phyloP scores from a whole-genome alignment of 2,888 invertebrate species.

The Dendrolimus houi region DNA sequence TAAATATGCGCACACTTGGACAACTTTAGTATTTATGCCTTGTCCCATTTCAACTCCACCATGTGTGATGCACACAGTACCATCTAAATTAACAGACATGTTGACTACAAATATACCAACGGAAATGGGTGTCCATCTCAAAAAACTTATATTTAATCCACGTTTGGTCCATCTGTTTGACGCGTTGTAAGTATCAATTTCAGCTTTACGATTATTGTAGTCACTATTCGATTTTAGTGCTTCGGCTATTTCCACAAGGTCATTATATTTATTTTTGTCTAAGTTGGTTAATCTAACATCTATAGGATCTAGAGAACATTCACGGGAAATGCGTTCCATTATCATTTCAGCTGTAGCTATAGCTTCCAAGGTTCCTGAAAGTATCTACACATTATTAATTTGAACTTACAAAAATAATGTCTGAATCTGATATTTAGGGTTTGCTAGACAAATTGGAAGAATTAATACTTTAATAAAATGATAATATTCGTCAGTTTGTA shows the following conservation, averaged over 20 bases:
- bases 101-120: conserved; percentile 48
- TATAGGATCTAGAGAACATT: conserved; percentile 70
- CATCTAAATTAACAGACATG: conserved; percentile 79
- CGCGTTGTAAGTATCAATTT: conserved; percentile 72
- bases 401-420: too few relatives aligned
- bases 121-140: conserved; percentile 70
- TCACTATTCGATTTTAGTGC: conserved; percentile 68
- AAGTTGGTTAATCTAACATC: conserved; percentile 73
- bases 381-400: background rate
- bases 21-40: conserved; percentile 82
- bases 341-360: conserved; percentile 73
- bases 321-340: conserved; percentile 78
- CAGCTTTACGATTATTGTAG: conserved; percentile 58
- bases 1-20: conserved; percentile 79
- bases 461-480: too few relatives aligned
- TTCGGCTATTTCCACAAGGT: conserved; percentile 59
- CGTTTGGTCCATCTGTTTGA: conserved; percentile 83
- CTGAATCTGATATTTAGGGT: too few relatives aligned
- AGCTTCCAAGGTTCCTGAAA: conserved; percentile 67
- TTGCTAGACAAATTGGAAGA: too few relatives aligned
- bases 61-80: conserved; percentile 78
- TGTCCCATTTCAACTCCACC: conserved; percentile 83
- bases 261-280: conserved; percentile 18
- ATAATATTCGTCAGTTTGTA: background rate
- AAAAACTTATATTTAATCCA: conserved; percentile 75